A percentile compares a stretch with the other conserved stretches of the same genome.
Evolutionary conservation across 2,113 vertebrate genomes (phyloP).

Genomic region (Myiozetetes cayanensis): DNA sequence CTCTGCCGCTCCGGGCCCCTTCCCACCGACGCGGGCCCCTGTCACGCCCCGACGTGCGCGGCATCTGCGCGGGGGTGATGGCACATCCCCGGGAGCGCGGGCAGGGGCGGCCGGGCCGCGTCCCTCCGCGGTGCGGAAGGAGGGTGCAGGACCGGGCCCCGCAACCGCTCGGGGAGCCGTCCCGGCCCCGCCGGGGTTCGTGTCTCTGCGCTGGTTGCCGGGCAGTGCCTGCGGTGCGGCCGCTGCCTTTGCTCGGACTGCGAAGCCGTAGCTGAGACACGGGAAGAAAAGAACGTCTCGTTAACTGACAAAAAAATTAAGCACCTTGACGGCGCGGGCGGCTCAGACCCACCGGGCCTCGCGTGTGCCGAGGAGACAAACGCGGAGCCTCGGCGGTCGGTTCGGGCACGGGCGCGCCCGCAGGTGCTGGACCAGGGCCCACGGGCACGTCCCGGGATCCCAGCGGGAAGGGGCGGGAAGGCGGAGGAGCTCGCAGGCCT

Average conservation of each 20-base stretch:
- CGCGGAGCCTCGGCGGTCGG: neutral
- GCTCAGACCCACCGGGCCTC: neutral
- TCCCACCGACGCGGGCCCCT: neutral
- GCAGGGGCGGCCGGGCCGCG: neutral
- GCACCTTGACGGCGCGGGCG: too few relatives aligned
- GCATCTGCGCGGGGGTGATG: too few relatives aligned
- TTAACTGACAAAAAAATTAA: neutral
- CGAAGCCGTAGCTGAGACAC: neutral
- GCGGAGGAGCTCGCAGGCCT: fast-evolving
- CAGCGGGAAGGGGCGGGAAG: neutral
- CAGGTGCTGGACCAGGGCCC: neutral
- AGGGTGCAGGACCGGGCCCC: neutral
- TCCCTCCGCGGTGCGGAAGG: neutral
- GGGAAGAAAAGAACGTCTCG: neutral
- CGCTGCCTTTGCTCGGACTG: neutral
- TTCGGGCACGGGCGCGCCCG: neutral
- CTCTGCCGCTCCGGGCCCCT: neutral
- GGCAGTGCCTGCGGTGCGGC: neutral
- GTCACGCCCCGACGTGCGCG: neutral
- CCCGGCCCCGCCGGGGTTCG: neutral
- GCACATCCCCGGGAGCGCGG: too few relatives aligned
- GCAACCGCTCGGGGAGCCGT: neutral
- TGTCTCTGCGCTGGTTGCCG: neutral
- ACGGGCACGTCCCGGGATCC: neutral
- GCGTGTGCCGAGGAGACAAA: neutral